Percentiles rank a stretch among this genome's conserved stretches.
phyloP scores from a whole-genome alignment of 2,797 vertebrate species.

The Emys orbicularis region DNA sequence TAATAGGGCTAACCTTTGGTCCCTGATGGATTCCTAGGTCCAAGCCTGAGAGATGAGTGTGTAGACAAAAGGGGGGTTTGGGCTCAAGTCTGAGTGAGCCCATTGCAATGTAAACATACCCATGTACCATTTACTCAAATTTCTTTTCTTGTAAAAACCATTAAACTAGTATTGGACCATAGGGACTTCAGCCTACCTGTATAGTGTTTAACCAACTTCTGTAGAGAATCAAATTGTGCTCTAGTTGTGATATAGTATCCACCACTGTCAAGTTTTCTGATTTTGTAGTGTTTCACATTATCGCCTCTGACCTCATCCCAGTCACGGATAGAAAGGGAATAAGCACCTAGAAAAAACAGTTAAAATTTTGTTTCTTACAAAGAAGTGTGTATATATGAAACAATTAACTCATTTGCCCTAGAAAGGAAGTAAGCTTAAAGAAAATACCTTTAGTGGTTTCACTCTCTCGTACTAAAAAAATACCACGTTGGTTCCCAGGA shows the following conservation, averaged over 20 bases:
- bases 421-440: neutral
- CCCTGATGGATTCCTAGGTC: neutral
- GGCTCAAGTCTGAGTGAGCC: neutral
- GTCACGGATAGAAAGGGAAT: constrained; percentile 95
- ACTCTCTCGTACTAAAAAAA: constrained; percentile 95
- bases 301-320: constrained; percentile 95
- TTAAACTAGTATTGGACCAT: neutral
- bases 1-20: neutral
- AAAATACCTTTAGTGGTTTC: constrained; percentile 96
- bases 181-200: constrained; percentile 83
- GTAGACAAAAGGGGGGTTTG: neutral
- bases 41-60: neutral
- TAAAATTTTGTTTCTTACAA: constrained; percentile 13
- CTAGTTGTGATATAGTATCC: constrained; percentile 97
- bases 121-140: rapidly evolving
- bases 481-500: constrained; percentile 94
- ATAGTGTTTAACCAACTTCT: constrained; percentile 96
- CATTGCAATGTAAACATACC: neutral
- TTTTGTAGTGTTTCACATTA: constrained; percentile 99
- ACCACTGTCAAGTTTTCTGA: constrained; percentile 95
- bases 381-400: neutral
- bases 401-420: neutral
- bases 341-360: constrained; percentile 86
- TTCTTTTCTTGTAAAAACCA: neutral
- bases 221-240: constrained; percentile 94